Base-by-base conservation (phyloP, 1,140 invertebrate genomes). In the Neodiprion fabricii region DNA sequence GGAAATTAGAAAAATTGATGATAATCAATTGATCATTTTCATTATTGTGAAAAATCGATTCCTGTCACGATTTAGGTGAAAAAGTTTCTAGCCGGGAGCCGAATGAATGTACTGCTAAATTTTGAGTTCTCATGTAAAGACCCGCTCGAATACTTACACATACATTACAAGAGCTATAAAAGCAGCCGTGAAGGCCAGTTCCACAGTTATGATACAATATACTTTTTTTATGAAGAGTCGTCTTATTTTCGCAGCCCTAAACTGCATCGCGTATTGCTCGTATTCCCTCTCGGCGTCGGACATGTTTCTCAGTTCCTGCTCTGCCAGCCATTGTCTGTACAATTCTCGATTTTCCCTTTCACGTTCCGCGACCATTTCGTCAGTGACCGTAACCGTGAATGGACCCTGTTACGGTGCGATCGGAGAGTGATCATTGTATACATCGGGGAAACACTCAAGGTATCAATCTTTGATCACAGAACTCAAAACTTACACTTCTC, bases 171-270 rank as follows among this genome's bases (percentile, higher is more conserved):
- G 48, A 4, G 79, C 74, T 48, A 85, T 79, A 10, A 85, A 72
- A 3, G 75, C 9, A 5, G 79, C 71, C 7, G 85, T 85, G 48
- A 84, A 82, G 8, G 83, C 12, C 9, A 87, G 70, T 48, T 86
- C 84, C 48, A 85, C 2, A 0, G 78, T 80, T 8, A 87, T 70
- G 10, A 86, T 75, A 12, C 75, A 80, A 50, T 85, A 86, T 9
- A 87, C 82, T 76, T 83, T 84, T 70, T 78, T 76, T 8, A 87
- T 77, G 53, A 87, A 87, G 12, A 23, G 75, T 47, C 84, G 78
- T 47, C 85, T 78, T 1, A 86, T 47, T 14, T 72, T 71, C 0
- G 67, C 48, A 17, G 80, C 47, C 53, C 82, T 82, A 70, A 86
- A 86, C n/a, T 85, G 81, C 1, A 79, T 84, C n/a, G 78, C 48